A percentile compares a stretch with the other conserved stretches of the same genome.
phyloP scores from a whole-genome alignment of 2,888 invertebrate species.

The Panorpa germanica region DNA sequence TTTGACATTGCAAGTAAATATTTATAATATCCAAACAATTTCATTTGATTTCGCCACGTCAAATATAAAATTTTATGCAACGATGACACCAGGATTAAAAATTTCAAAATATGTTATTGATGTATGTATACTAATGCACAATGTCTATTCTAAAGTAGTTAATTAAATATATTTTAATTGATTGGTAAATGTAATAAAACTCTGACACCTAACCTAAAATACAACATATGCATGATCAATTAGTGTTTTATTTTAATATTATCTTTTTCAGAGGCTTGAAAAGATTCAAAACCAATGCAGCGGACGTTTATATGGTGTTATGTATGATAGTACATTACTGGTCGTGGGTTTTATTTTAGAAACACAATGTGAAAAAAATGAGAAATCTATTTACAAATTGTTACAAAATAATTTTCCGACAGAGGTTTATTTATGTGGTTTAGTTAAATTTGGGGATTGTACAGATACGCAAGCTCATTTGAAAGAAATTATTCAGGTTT shows the following conservation, averaged over 20 bases:
- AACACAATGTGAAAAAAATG: slow-evolving; percentile 30
- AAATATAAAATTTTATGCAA: too few relatives aligned
- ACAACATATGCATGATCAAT: slow-evolving; percentile 6
- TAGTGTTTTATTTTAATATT: slow-evolving; percentile 9
- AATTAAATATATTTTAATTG: slow-evolving; percentile 10
- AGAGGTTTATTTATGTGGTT: slow-evolving; percentile 59
- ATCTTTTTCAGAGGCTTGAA: slow-evolving; percentile 39
- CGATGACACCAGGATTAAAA: slow-evolving; percentile 57
- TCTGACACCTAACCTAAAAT: not conserved
- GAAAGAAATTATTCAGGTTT: slow-evolving; percentile 36
- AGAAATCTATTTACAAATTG: slow-evolving; percentile 29
- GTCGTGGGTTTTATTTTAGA: slow-evolving; percentile 51
- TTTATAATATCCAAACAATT: too few relatives aligned
- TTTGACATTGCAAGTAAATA: too few relatives aligned
- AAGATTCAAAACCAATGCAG: slow-evolving; percentile 37
- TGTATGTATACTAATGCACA: slow-evolving; percentile 27
- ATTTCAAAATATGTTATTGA: slow-evolving; percentile 50
- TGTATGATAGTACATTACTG: slow-evolving; percentile 49
- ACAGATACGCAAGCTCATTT: slow-evolving; percentile 37
- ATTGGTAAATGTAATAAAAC: slow-evolving; percentile 4
- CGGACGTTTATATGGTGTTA: slow-evolving; percentile 57
- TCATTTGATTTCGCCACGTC: too few relatives aligned
- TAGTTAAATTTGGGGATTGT: slow-evolving; percentile 43
- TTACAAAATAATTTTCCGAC: slow-evolving; percentile 49
- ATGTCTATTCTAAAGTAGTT: slow-evolving; percentile 1